Conservation (phyloP, 53 echinoderm and acorn worm genomes). For the Hippasteria phrygiana region DNA sequence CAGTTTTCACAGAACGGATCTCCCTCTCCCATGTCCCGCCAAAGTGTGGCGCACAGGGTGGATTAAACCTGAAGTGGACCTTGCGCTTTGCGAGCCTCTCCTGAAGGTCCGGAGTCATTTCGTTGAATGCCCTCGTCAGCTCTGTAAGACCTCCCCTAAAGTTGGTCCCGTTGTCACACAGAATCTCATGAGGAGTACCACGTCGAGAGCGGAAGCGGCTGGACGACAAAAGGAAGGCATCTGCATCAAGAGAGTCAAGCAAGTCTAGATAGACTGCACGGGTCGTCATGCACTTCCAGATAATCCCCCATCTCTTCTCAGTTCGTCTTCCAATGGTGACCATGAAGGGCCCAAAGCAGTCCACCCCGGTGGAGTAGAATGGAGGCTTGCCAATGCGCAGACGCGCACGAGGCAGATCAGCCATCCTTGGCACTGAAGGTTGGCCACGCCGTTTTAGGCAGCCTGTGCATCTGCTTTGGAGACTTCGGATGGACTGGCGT, state of each 20-base stretch:
- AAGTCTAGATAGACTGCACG: slow-evolving; percentile 57
- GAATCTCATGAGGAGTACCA: slow-evolving; percentile 45
- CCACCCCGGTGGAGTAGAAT: slow-evolving; percentile 10
- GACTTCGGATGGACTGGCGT: neutral
- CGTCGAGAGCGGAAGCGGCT: slow-evolving; percentile 38
- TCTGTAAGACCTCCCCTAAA: slow-evolving; percentile 62
- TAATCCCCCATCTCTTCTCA: slow-evolving; percentile 63
- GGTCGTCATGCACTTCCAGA: slow-evolving; percentile 66
- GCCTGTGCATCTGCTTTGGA: neutral
- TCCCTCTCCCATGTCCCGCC: slow-evolving; percentile 61
- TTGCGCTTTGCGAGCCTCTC: slow-evolving; percentile 39
- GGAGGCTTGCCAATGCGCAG: slow-evolving; percentile 1
- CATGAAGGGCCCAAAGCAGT: too few relatives aligned
- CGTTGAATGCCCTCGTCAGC: slow-evolving; percentile 33
- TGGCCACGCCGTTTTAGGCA: neutral
- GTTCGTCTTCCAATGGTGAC: slow-evolving; percentile 9
- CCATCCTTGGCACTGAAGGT: slow-evolving; percentile 13
- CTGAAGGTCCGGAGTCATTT: slow-evolving; percentile 55
- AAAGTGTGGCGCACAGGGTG: slow-evolving; percentile 56
- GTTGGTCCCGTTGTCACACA: slow-evolving; percentile 57
- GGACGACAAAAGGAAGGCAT: slow-evolving; percentile 54
- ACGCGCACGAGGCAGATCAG: neutral
- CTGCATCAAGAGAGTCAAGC: slow-evolving; percentile 41
- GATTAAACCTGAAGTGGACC: slow-evolving; percentile 53
- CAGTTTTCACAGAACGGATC: slow-evolving; percentile 49